Percentiles rank a stretch among this genome's conserved stretches.
Conservation (phyloP, 2,888 invertebrate genomes). For the Scelioninae gen. 1 region DNA sequence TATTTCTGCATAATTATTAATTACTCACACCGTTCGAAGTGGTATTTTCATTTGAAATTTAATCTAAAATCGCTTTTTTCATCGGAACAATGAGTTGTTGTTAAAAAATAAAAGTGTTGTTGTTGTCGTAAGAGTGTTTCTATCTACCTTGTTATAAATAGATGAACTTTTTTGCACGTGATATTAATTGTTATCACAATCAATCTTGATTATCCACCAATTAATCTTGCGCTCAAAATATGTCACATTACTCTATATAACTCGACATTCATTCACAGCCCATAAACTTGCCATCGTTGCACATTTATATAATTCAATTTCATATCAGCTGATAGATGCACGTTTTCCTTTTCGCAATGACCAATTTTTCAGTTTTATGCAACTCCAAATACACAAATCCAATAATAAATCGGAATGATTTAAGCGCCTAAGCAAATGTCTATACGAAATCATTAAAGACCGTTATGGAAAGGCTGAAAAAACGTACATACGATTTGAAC, state of each 20-base stretch:
- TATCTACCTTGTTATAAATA: constrained; percentile 26
- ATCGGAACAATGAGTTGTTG: constrained; percentile 22
- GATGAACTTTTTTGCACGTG: constrained; percentile 8
- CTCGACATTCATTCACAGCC: constrained; percentile 44
- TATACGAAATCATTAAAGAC: no score
- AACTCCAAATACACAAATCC: constrained; percentile 17
- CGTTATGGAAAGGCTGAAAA: no score
- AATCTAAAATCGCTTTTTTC: constrained; percentile 9
- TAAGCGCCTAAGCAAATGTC: constrained; percentile 3
- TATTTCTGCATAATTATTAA: constrained; percentile 46
- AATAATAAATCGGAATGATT: constrained; percentile 6
- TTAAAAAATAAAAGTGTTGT: constrained; percentile 44
- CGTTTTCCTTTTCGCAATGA: constrained; percentile 6
- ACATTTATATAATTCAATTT: constrained; percentile 49
- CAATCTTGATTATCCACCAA: constrained; percentile 47
- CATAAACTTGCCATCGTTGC: constrained; percentile 43
- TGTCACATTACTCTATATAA: constrained; percentile 37
- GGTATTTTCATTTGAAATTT: constrained; percentile 31
- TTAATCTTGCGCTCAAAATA: constrained; percentile 53
- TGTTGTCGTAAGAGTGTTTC: constrained; percentile 7
- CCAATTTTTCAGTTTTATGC: constrained; percentile 29
- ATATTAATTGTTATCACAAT: constrained; percentile 27
- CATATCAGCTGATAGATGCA: constrained; percentile 1
- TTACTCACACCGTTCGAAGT: constrained; percentile 6
- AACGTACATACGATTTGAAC: no score